Evolutionary conservation across 2,113 vertebrate genomes (phyloP), one percentile per base, ranked within the genome.

Genomic region (Phaethornis superciliosus): DNA sequence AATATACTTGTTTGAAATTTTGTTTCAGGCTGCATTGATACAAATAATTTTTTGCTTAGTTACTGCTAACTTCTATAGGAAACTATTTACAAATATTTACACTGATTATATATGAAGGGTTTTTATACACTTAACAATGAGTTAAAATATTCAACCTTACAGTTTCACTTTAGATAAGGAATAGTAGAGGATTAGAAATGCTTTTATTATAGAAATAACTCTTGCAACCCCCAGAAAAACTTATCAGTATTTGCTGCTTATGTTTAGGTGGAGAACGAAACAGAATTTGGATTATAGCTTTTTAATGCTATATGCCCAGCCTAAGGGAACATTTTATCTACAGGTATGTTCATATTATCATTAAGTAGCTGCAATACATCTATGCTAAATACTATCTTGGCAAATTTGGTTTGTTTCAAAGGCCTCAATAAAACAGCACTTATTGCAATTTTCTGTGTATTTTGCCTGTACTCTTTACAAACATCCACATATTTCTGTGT

Each of bases 241-340:
- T 97, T 93, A 96, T 94, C 59, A 82, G 56, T 94, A 93, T 89
- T 95, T 96, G 46, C 85, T 95, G 71, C 65, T 97, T 96, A n/a
- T 90, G 64, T 97, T 94, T 96, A 99, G 99, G 89, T 99, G 98
- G 99, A 95, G 96, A 96, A 98, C 97, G 22, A 99, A 99, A 95
- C 99, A 99, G 97, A 98, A 98, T 86, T 96, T 99, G 97, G 99
- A 99, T 97, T 99, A 98, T 96, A 99, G 98, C 95, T 98, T 99
- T 95, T 98, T 99, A 92, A 99, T 99, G 99, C 97, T 99, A 9
- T 99, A 99, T 81, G 98, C 98, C 32, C 98, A 99, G 32, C 95
- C 97, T 62, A 99, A 98, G 96, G 99, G 99, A 75, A 97, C 37
- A 9, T 98, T 98, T 95, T 99, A 99, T 85, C 98, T 99, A 92